These are phyloP conservation scores for Ornithoptera priamus DNA, from an alignment of 2,888 invertebrate species.

Conservation along the genomic window DNA sequence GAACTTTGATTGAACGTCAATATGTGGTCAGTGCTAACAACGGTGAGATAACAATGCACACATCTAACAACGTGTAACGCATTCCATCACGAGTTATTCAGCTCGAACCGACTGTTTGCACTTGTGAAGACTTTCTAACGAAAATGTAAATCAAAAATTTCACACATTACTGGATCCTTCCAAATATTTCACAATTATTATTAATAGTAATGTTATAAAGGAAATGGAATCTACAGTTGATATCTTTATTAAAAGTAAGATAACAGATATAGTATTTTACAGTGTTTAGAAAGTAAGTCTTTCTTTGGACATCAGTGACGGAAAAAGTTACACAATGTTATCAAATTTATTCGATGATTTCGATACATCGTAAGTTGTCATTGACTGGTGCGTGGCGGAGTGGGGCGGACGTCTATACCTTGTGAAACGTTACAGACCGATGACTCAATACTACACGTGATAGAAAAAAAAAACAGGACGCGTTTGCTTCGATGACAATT, in stretches of 20 bases:
- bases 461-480: conserved; percentile 30
- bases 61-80: conserved; percentile 17
- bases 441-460: conserved; percentile 40
- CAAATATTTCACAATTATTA: conserved; percentile 19
- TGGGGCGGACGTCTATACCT: conserved; percentile 49
- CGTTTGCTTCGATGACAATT: conserved; percentile 31
- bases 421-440: conserved; percentile 27
- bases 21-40: conserved; percentile 29
- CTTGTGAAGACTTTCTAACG: not conserved
- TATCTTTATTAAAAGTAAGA: no score
- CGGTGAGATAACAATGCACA: conserved; percentile 24
- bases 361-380: conserved; percentile 52
- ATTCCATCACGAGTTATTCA: conserved; percentile 23
- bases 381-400: conserved; percentile 56
- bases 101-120: not conserved
- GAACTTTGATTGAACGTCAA: conserved; percentile 20
- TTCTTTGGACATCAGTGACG: conserved; percentile 1
- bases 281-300: not conserved
- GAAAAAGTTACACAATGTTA: conserved; percentile 36
- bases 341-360: conserved; percentile 43
- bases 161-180: not conserved
- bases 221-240: no score
- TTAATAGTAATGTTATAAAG: not conserved
- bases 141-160: conserved; percentile 3
- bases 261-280: not conserved